Percentiles rank a stretch among this genome's conserved stretches.
These are phyloP conservation scores for Cancer borealis DNA, from an alignment of 2,888 invertebrate species.

Conservation along the genomic window DNA sequence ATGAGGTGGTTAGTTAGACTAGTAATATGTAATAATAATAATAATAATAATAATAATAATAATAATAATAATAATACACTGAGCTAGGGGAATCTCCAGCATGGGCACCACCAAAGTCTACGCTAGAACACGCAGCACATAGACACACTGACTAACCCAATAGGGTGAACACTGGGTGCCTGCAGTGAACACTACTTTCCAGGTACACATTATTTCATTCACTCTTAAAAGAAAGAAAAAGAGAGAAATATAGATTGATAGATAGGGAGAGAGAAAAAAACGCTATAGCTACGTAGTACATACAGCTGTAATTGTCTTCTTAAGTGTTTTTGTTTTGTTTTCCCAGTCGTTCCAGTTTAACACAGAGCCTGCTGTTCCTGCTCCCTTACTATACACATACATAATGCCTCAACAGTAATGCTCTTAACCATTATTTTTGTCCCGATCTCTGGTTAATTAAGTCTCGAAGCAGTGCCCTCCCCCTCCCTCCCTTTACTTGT, in stretches of 20 bases:
- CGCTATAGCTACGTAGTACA: background rate
- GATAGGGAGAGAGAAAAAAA: slow-evolving; percentile 14
- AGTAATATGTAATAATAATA: too few relatives aligned
- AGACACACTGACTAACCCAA: background rate
- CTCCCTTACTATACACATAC: background rate
- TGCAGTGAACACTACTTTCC: slow-evolving; percentile 10
- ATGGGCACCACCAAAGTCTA: slow-evolving; percentile 12
- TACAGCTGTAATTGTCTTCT: background rate
- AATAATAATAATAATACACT: background rate
- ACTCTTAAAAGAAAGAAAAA: background rate
- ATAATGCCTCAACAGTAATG: slow-evolving; percentile 15
- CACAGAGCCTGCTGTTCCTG: background rate
- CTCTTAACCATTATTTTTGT: background rate
- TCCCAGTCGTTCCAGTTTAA: background rate
- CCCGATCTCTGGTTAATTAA: background rate
- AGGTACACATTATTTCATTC: background rate
- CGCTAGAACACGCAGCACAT: background rate
- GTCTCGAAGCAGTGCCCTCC: background rate
- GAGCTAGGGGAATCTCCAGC: background rate
- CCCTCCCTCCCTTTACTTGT: background rate
- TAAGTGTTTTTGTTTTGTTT: too few relatives aligned
- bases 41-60: too few relatives aligned
- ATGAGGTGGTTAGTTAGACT: background rate
- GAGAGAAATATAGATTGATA: background rate
- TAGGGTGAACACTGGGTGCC: background rate